phyloP scores from a whole-genome alignment of 2,113 vertebrate genomes.

The Forbesichthys agassizii region DNA sequence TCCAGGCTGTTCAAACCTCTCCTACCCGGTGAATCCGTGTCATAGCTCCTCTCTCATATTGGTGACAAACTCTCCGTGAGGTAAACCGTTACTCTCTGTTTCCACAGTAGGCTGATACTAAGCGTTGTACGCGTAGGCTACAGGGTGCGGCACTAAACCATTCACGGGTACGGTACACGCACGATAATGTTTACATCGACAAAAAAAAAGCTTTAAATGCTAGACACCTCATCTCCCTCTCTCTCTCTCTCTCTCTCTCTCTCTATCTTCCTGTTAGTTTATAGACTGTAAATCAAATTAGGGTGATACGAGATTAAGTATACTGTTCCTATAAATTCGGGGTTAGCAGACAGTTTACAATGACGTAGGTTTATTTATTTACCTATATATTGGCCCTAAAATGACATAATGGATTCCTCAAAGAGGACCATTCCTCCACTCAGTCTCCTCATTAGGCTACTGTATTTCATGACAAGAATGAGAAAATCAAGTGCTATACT shows the following conservation, averaged over 20 bases:
- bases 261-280: background rate
- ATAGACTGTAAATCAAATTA: too few relatives aligned
- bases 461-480: too few relatives aligned
- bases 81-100: constrained; percentile 13
- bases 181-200: background rate
- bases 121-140: constrained; percentile 41
- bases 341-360: too few relatives aligned
- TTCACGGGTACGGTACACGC: constrained; percentile 14
- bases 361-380: too few relatives aligned
- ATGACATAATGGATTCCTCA: too few relatives aligned
- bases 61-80: constrained; percentile 45
- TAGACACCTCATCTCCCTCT: background rate
- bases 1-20: constrained; percentile 69
- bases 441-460: too few relatives aligned
- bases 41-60: constrained; percentile 69
- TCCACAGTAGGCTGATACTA: constrained; percentile 1
- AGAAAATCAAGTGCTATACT: too few relatives aligned
- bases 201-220: too few relatives aligned
- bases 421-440: too few relatives aligned
- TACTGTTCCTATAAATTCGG: too few relatives aligned
- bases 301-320: too few relatives aligned
- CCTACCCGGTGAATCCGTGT: constrained; percentile 64
- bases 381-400: too few relatives aligned
- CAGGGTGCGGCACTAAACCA: constrained; percentile 68
- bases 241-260: constrained; percentile 15